Conservation (phyloP, 2,888 invertebrate species). For the Brenthis daphne region DNA sequence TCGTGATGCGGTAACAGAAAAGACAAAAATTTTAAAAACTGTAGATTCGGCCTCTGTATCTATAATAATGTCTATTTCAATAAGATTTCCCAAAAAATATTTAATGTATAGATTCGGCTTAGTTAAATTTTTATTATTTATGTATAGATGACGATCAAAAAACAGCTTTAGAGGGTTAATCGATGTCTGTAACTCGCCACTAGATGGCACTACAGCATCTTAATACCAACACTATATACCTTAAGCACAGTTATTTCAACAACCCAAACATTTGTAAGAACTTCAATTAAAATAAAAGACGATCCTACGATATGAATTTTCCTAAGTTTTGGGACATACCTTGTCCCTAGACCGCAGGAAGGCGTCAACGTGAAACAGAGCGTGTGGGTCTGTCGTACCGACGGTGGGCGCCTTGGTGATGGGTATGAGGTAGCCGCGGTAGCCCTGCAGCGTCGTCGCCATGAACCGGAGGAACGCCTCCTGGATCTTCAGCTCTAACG, state of each 20-base stretch:
- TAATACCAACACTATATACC: too few species aligned
- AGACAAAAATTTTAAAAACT: too few species aligned
- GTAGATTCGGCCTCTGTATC: too few species aligned
- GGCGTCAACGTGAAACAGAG: slow-evolving; percentile 95
- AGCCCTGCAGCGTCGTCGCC: slow-evolving; percentile 95
- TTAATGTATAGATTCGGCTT: too few species aligned
- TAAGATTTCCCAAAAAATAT: too few species aligned
- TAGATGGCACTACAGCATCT: neutral
- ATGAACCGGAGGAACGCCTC: slow-evolving; percentile 98
- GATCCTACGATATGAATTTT: too few species aligned
- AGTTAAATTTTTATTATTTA: too few species aligned
- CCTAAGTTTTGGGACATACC: slow-evolving; percentile 49
- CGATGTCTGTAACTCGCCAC: neutral
- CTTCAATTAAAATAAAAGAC: too few species aligned
- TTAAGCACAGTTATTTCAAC: too few species aligned
- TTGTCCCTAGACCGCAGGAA: slow-evolving; percentile 95
- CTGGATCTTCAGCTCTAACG: slow-evolving; percentile 96
- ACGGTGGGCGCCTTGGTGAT: slow-evolving; percentile 96
- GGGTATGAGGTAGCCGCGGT: slow-evolving; percentile 92
- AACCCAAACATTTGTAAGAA: neutral
- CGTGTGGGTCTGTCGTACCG: slow-evolving; percentile 96
- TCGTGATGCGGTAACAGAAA: too few species aligned
- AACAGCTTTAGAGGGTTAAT: neutral
- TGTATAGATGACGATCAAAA: too few species aligned
- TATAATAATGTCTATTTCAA: too few species aligned